These are phyloP conservation scores for Rafetus swinhoei DNA, from an alignment of 2,113 vertebrate genomes.

Conservation along the genomic window DNA sequence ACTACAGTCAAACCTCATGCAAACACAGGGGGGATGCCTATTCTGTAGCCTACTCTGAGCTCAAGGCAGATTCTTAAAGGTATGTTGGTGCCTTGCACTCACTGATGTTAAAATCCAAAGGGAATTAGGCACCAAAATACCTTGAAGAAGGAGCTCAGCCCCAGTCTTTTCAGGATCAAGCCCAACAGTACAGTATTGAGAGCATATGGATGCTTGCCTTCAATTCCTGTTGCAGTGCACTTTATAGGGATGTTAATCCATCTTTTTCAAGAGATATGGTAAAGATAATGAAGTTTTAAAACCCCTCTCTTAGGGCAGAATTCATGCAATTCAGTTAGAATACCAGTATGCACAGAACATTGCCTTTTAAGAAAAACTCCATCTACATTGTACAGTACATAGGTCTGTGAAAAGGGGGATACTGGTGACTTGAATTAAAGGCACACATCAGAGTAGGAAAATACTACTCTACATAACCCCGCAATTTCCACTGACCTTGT, in stretches of 20 bases:
- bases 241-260: not conserved
- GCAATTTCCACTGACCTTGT: not conserved
- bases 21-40: not conserved
- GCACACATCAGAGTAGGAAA: not conserved
- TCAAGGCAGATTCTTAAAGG: not conserved
- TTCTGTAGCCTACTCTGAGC: not conserved
- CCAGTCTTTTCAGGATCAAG: not conserved
- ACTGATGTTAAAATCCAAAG: not conserved
- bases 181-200: not conserved
- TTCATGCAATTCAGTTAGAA: not conserved
- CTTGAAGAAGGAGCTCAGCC: not conserved
- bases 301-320: not conserved
- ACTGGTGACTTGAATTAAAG: not conserved
- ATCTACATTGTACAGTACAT: not conserved
- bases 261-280: not conserved
- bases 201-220: not conserved
- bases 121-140: not conserved
- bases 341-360: not conserved
- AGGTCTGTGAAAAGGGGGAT: not conserved
- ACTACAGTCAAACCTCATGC: not conserved
- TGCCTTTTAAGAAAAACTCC: slow-evolving; percentile 37
- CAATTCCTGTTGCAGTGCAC: not conserved
- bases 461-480: not conserved
- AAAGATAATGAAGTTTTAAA: not conserved
- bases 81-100: not conserved